Percentiles rank a stretch among this genome's conserved stretches.
Conservation (phyloP, 2,888 invertebrate genomes). For the Allophyes oxyacanthae region DNA sequence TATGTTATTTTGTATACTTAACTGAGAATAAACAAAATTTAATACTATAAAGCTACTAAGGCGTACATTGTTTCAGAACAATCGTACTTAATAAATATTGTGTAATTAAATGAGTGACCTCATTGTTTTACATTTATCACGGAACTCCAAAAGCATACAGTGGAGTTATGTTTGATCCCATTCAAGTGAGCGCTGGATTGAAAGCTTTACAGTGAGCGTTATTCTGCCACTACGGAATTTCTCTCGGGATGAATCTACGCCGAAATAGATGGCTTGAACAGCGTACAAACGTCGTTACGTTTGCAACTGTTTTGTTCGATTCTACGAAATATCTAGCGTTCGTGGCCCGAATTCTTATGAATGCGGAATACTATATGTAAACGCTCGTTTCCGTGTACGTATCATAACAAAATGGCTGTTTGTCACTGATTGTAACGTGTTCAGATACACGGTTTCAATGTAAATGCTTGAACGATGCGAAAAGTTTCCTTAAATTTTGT, state of each 20-base stretch:
- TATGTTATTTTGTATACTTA: too few relatives aligned
- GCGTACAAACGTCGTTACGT: constrained; percentile 68
- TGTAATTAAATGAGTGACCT: constrained; percentile 17
- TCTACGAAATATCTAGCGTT: constrained; percentile 61
- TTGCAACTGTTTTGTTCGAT: constrained; percentile 60
- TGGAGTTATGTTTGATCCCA: constrained; percentile 55
- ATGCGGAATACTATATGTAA: constrained; percentile 44
- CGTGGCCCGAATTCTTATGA: constrained; percentile 54
- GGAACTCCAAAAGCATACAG: constrained; percentile 33
- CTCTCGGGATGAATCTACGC: constrained; percentile 71
- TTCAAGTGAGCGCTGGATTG: constrained; percentile 63
- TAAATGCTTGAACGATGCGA: not conserved
- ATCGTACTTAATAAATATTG: not conserved
- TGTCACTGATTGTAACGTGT: constrained; percentile 1
- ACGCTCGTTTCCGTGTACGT: constrained; percentile 26
- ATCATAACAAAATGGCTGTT: constrained; percentile 10
- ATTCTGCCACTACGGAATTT: constrained; percentile 65
- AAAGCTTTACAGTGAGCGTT: constrained; percentile 65
- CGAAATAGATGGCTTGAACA: constrained; percentile 65
- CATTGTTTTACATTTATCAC: constrained; percentile 20
- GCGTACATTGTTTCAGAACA: not conserved
- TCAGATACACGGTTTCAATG: constrained; percentile 1
- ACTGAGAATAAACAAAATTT: too few relatives aligned
- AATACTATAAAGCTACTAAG: too few relatives aligned
- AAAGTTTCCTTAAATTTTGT: too few relatives aligned